Evolutionary conservation across 2,888 invertebrate genomes (phyloP).

Genomic region (Muschampia plurimacula): DNA sequence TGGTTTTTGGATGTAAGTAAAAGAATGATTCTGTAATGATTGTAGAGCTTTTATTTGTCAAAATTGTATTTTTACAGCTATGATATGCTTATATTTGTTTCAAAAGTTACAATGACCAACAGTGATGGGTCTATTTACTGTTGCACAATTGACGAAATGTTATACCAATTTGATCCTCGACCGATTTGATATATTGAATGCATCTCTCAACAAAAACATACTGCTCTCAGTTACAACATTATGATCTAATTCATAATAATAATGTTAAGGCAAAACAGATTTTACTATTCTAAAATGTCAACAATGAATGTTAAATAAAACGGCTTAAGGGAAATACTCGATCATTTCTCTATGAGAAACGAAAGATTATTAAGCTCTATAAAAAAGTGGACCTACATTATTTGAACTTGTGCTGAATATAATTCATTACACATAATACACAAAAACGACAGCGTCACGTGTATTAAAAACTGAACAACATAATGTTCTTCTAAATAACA

Average conservation of each 20-base stretch:
- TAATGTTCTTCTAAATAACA: conserved; percentile 16
- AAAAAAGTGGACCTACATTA: conserved; percentile 82
- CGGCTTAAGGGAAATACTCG: conserved; percentile 73
- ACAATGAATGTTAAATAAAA: conserved; percentile 84
- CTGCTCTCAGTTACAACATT: conserved; percentile 79
- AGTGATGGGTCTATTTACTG: conserved; percentile 80
- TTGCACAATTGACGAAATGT: conserved; percentile 81
- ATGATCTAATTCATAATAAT: conserved; percentile 58
- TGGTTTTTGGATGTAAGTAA: conserved; percentile 52
- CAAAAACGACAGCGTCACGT: conserved; percentile 46
- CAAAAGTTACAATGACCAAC: conserved; percentile 87
- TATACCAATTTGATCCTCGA: conserved; percentile 73
- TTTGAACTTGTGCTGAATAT: conserved; percentile 83
- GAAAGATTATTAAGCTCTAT: conserved; percentile 75
- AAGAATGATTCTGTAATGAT: conserved; percentile 77
- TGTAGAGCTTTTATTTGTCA: conserved; percentile 92
- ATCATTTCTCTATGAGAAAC: conserved; percentile 62
- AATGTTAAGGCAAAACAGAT: conserved; percentile 84
- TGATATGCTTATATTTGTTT: conserved; percentile 95
- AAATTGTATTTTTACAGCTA: conserved; percentile 95
- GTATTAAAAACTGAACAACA: conserved; percentile 41
- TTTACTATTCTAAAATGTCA: conserved; percentile 83
- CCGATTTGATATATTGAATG: conserved; percentile 72
- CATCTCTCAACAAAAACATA: conserved; percentile 77
- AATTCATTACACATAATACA: conserved; percentile 72